phyloP scores from a whole-genome alignment of 2,888 invertebrate genomes.

The Cephus pygmeus region DNA sequence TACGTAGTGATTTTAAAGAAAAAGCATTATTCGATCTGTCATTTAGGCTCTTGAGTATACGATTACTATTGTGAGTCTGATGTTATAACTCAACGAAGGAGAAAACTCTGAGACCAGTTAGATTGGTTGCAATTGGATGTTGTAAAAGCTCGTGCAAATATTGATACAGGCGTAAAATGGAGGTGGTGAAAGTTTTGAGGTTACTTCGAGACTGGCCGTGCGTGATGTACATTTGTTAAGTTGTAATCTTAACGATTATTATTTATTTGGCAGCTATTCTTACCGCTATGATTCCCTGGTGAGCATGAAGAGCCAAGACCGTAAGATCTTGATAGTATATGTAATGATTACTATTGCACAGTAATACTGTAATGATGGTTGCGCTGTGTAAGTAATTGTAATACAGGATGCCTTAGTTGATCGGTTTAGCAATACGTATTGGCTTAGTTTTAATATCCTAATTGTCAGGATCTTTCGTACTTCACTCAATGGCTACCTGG shows the following conservation, averaged over 20 bases:
- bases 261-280: slow-evolving; percentile 31
- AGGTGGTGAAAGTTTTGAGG: slow-evolving; percentile 12
- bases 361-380: not conserved
- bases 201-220: slow-evolving; percentile 26
- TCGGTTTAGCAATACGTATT: not conserved
- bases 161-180: not conserved
- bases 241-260: slow-evolving; percentile 22
- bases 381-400: not conserved
- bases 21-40: not conserved
- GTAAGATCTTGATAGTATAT: not conserved
- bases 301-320: not conserved
- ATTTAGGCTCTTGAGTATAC: not conserved
- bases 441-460: slow-evolving; percentile 3
- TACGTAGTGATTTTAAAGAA: not conserved
- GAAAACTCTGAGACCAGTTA: not conserved
- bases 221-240: slow-evolving; percentile 26
- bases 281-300: not conserved
- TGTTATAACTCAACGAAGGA: not conserved
- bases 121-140: not conserved
- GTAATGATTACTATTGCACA: not conserved
- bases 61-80: not conserved
- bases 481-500: not conserved
- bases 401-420: not conserved
- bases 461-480: not conserved
- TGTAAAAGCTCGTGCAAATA: not conserved